Evolutionary conservation across 2,888 invertebrate genomes (phyloP), one percentile per base, ranked within the genome.

Genomic region (Zhengitettix transpicula): DNA sequence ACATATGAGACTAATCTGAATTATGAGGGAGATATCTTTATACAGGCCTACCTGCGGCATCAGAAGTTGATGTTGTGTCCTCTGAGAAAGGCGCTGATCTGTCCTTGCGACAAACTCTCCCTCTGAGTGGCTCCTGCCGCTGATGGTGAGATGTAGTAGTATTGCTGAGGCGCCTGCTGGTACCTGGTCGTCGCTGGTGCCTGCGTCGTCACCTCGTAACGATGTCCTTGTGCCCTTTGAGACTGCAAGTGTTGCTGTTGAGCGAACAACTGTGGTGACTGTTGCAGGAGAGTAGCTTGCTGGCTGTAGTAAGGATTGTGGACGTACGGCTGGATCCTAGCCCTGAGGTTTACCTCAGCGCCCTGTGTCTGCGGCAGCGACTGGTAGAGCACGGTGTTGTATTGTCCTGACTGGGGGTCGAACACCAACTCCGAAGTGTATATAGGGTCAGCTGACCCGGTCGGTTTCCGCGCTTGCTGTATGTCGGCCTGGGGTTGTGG

Each of bases 61-160:
- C 56, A 64, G 58, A 60, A 64, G 11, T 61, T 60, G 28, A 64
- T 61, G 64, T 70, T 72, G 58, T 72, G 71, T 60, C 85, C 85
- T 72, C 87, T 79, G 63, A 89, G 79, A 75, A 88, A 89, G 60
- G 87, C 84, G 70, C 88, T 88, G 68, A 89, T 87, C 71, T 87
- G 88, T 9, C 87, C 85, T 51, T 80, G 76, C 53, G 84, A 81
- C 61, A 82, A 75, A 16, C 60, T 55, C 61, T 63, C 60, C 59
- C 63, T 57, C 67, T 60, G 9, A 67, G 66, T 9, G 66, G 65
- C 57, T 75, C 74, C 0, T 80, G 81, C 63, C 61, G 10, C 60
- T 62, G 51, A 56, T 16, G 62, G 65, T 65, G 67, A 53, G 66
- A 80, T 83, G 71, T 82, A 82, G 72, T 78, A 80, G 57, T 59